Evolutionary conservation across 2,113 vertebrate species (phyloP).

Genomic region (Hippocampus guttulatus): DNA sequence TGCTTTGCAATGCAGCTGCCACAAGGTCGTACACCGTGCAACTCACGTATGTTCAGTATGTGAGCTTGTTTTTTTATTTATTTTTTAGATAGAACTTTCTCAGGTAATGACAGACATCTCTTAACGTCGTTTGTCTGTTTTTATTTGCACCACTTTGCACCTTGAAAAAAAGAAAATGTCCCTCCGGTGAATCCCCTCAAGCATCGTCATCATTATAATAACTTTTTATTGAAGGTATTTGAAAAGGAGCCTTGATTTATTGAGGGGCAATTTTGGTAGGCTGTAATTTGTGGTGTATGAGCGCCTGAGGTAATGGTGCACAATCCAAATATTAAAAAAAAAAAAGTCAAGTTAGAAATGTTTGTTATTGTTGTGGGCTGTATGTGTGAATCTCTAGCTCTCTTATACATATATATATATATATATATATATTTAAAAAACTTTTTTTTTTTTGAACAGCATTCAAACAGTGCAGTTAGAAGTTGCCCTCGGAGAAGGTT

Average conservation of each 20-base stretch:
- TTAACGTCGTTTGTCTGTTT: not conserved
- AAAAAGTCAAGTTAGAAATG: too few species aligned
- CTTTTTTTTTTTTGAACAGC: not conserved
- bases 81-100: not conserved
- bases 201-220: conserved; percentile 7
- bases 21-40: not conserved
- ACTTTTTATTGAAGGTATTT: conserved; percentile 3
- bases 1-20: not conserved
- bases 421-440: not conserved
- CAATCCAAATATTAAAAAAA: not conserved
- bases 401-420: not conserved
- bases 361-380: not conserved
- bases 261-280: not conserved
- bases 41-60: not conserved
- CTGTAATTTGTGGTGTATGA: not conserved
- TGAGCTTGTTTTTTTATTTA: not conserved
- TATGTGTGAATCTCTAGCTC: not conserved
- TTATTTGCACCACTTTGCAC: not conserved
- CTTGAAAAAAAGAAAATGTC: not conserved
- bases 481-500: conserved; percentile 44
- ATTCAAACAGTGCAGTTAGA: not conserved
- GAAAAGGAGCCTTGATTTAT: conserved; percentile 2
- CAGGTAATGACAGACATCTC: not conserved
- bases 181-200: not conserved
- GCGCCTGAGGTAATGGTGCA: not conserved